These are phyloP conservation scores for Sula dactylatra DNA, from an alignment of 2,113 vertebrate genomes.

Conservation along the genomic window DNA sequence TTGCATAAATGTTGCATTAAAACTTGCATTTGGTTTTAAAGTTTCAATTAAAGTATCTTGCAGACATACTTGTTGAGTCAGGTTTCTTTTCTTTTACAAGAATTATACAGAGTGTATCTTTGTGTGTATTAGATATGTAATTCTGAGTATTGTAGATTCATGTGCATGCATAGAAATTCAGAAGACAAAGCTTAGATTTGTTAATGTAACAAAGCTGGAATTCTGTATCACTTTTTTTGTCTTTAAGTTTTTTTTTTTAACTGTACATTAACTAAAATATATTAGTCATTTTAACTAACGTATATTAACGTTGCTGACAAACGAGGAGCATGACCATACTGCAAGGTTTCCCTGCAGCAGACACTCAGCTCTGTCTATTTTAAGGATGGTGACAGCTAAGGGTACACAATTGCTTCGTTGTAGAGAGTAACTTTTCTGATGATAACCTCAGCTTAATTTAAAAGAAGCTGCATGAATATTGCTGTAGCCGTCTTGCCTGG, in stretches of 20 bases:
- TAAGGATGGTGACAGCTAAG: not conserved
- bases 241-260: conserved; percentile 13
- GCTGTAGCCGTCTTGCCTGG: not conserved
- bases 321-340: not conserved
- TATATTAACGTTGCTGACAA: not conserved
- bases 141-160: not conserved
- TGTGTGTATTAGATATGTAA: not conserved
- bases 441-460: not conserved
- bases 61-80: not conserved
- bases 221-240: not conserved
- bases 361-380: not conserved
- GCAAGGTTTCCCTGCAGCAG: not conserved
- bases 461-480: not conserved
- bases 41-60: not conserved
- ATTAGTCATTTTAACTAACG: conserved; percentile 2
- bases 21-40: conserved; percentile 23
- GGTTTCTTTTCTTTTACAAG: not conserved
- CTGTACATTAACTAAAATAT: not conserved
- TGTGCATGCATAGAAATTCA: not conserved
- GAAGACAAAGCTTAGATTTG: not conserved
- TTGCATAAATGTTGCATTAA: conserved; percentile 58
- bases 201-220: not conserved
- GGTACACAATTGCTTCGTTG: not conserved
- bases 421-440: not conserved
- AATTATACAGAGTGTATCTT: not conserved